These are phyloP conservation scores for Hydrochoerus hydrochaeris DNA, from an alignment of 2,113 vertebrate genomes.

Conservation along the genomic window DNA sequence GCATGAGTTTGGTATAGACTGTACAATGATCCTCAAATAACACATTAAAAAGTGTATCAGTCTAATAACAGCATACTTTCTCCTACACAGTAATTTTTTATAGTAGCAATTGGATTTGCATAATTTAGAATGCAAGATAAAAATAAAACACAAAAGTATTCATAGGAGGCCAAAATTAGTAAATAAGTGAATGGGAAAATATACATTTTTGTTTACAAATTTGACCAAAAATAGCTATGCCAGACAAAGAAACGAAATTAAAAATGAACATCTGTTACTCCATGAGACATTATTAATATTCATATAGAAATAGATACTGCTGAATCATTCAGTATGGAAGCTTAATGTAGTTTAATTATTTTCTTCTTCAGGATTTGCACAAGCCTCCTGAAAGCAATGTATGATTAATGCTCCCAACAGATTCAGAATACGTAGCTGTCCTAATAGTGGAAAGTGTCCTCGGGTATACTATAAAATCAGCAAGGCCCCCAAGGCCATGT, in stretches of 20 bases:
- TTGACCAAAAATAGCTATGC: constrained; percentile 48
- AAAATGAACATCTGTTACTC: constrained; percentile 80
- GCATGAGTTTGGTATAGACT: not conserved
- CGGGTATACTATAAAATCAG: constrained; percentile 65
- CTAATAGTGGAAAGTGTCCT: constrained; percentile 66
- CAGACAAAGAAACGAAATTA: constrained; percentile 71
- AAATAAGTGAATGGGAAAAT: constrained; percentile 68
- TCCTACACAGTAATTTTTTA: constrained; percentile 36
- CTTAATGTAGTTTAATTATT: constrained; percentile 81
- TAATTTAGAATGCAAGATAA: constrained; percentile 52
- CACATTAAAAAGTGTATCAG: not conserved
- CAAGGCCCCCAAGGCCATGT: constrained; percentile 13
- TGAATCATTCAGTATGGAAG: constrained; percentile 82
- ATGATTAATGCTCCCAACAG: constrained; percentile 82
- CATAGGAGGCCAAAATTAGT: constrained; percentile 39
- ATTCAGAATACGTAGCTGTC: constrained; percentile 72
- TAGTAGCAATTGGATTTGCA: not conserved
- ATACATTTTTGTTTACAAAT: constrained; percentile 69
- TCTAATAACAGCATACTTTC: not conserved
- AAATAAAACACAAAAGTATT: constrained; percentile 59
- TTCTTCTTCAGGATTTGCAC: constrained; percentile 76
- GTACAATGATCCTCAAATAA: not conserved
- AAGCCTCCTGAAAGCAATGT: constrained; percentile 73
- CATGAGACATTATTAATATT: constrained; percentile 75
- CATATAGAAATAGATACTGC: constrained; percentile 78